phyloP scores from a whole-genome alignment of 2,113 vertebrate genomes.

The Carollia perspicillata region DNA sequence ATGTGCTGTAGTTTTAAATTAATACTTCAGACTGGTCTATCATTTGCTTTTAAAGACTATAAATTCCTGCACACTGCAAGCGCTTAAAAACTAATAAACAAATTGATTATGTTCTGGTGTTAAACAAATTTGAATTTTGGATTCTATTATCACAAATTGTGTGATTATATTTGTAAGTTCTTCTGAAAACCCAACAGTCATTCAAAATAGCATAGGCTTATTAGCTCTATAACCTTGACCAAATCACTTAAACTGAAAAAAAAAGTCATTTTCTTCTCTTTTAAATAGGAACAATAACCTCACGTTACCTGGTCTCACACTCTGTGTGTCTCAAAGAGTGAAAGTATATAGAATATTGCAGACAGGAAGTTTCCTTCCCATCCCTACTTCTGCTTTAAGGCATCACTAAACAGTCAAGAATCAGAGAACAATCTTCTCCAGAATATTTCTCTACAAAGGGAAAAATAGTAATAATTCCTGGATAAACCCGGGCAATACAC shows the following conservation, averaged over 20 bases:
- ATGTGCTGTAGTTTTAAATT: constrained; percentile 9
- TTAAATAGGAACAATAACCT: neutral
- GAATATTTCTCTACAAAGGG: neutral
- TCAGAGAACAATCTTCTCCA: neutral
- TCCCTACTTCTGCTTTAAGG: neutral
- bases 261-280: neutral
- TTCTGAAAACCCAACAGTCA: neutral
- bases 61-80: neutral
- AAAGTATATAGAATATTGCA: neutral
- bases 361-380: neutral
- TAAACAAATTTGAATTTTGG: neutral
- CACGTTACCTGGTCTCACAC: neutral
- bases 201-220: neutral
- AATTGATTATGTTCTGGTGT: neutral
- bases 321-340: neutral
- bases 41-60: neutral
- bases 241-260: neutral
- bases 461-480: neutral
- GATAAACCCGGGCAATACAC: neutral
- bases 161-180: neutral
- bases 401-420: neutral
- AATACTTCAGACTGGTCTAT: neutral
- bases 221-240: neutral
- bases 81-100: neutral
- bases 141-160: neutral